Evolutionary conservation across 1,140 invertebrate species (phyloP).

Genomic region (Drosophila aff.): DNA sequence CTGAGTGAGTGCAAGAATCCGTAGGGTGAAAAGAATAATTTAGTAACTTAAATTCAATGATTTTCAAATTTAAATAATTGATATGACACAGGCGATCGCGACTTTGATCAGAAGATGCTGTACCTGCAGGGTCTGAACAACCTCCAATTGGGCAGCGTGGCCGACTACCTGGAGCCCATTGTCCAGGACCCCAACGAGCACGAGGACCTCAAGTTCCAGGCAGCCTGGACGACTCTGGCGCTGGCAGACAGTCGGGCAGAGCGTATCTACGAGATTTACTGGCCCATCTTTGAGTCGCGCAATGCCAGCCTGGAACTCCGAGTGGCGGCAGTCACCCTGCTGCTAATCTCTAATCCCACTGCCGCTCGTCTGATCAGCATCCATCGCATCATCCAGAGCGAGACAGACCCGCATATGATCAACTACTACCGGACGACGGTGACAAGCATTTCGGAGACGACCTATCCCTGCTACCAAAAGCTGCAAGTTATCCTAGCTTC

Average conservation of each 20-base stretch:
- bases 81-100: constrained; percentile 86
- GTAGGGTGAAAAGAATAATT: not conserved
- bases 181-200: constrained; percentile 85
- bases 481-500: constrained; percentile 85
- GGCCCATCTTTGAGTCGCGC: constrained; percentile 89
- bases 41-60: not conserved
- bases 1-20: constrained; percentile 62
- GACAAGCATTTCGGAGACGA: constrained; percentile 88
- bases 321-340: constrained; percentile 88
- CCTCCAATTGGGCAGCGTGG: constrained; percentile 87
- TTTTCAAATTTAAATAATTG: not conserved
- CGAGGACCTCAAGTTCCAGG: constrained; percentile 87
- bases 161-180: constrained; percentile 88
- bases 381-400: constrained; percentile 89
- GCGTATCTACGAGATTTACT: constrained; percentile 88
- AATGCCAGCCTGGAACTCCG: constrained; percentile 89
- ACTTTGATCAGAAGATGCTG: constrained; percentile 89
- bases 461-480: constrained; percentile 87
- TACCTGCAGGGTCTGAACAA: constrained; percentile 90
- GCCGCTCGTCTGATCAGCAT: constrained; percentile 88
- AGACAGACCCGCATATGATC: constrained; percentile 88
- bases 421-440: constrained; percentile 91
- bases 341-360: constrained; percentile 88
- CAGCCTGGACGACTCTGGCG: constrained; percentile 87
- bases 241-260: constrained; percentile 86